phyloP scores from a whole-genome alignment of 2,888 invertebrate species.

The Melipona bicolor region DNA sequence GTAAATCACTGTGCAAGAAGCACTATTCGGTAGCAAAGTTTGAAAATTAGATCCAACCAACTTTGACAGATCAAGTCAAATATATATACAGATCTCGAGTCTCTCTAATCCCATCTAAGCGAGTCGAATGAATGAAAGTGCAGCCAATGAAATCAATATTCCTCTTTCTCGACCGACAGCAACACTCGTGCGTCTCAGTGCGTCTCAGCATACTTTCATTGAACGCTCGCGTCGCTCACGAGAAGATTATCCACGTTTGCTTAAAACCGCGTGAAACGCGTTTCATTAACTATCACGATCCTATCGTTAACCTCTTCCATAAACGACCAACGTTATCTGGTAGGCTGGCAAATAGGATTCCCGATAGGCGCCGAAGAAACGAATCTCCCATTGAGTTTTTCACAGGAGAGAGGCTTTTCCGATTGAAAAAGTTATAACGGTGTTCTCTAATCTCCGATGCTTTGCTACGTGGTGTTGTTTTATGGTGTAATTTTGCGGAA shows the following conservation, averaged over 20 bases:
- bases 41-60: neutral
- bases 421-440: neutral
- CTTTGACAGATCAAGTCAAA: neutral
- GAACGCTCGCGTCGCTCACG: neutral
- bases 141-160: slow-evolving; percentile 11
- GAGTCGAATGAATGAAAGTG: slow-evolving; percentile 14
- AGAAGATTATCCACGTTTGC: slow-evolving; percentile 9
- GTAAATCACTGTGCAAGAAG: too few relatives aligned
- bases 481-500: too few relatives aligned
- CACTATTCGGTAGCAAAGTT: too few relatives aligned
- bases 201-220: slow-evolving; percentile 3
- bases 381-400: neutral
- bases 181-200: too few relatives aligned
- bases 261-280: slow-evolving; percentile 25
- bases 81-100: too few relatives aligned
- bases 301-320: slow-evolving; percentile 1
- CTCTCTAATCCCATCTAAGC: neutral
- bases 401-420: neutral
- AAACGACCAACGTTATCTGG: neutral
- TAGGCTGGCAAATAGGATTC: neutral
- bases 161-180: neutral
- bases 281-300: slow-evolving; percentile 23
- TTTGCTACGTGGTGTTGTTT: too few relatives aligned
- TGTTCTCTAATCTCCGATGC: too few relatives aligned
- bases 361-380: neutral